Evolutionary conservation across 1,140 invertebrate genomes (phyloP), one percentile per base, ranked within the genome.

Genomic region (Drosophila rufa): DNA sequence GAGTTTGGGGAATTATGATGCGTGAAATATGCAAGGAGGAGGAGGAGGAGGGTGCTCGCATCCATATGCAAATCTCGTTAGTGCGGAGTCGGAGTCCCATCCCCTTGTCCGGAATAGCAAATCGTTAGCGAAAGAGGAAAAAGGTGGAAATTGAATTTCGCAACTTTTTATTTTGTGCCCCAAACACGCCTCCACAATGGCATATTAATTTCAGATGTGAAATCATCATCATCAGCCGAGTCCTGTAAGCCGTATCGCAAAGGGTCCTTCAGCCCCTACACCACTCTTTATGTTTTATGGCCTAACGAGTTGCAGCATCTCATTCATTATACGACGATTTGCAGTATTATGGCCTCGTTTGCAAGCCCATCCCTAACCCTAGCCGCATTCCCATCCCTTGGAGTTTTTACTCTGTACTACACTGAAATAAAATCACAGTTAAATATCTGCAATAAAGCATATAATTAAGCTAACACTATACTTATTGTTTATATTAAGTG

Each of bases 41-140:
- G 42, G 43, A 15, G 40, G 53, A 51, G 51, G 59, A 43, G 66
- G 50, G 0, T 51, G 58, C 40, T 73, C 64, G 60, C 65, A 79
- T 85, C 66, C 85, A 90, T 84, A 89, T 87, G 84, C 74, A 89
- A 87, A 87, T 89, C 84, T 87, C 78, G 84, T 89, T 87, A 89
- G 80, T 70, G 76, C 68, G 76, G 45, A 58, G 61, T 56, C 53
- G 79, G 57, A 65, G 33, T 57, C 55, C 66, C 40, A 30, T 53
- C 36, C 74, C 27, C 43, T 11, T 38, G 33, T 3, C 33, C 9
- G 33, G 51, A 56, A 56, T 56, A 25, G 43, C 65, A 45, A 56
- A 55, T 87, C 83, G 83, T 87, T 87, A 78, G 74, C 80, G 68
- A 62, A 50, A 53, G 57, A 67, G 42, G 42, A 73, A 60, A 46